phyloP scores from a whole-genome alignment of 1,140 invertebrate species.

The Panonychus citri region DNA sequence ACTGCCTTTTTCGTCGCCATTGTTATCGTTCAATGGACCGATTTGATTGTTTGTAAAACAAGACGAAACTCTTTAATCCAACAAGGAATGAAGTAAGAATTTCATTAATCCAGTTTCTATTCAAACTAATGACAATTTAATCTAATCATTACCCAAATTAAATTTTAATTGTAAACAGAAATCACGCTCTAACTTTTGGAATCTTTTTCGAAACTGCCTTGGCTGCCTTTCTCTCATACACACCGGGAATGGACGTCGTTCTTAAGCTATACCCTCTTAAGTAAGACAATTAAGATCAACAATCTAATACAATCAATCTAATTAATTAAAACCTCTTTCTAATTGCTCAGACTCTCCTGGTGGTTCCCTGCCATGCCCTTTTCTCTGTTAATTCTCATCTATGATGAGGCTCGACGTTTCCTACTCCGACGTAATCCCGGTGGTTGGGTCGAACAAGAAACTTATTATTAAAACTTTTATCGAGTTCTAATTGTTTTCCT shows the following conservation, averaged over 20 bases:
- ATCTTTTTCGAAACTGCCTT: constrained; percentile 46
- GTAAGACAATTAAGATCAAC: constrained; percentile 21
- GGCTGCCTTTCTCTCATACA: constrained; percentile 41
- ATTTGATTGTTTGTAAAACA: constrained; percentile 43
- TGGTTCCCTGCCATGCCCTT: constrained; percentile 93
- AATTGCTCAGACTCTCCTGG: constrained; percentile 62
- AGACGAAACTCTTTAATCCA: constrained; percentile 36
- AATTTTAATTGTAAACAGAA: too few relatives aligned
- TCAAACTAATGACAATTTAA: background rate
- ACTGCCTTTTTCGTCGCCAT: constrained; percentile 44
- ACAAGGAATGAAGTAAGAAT: constrained; percentile 39
- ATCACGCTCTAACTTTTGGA: constrained; percentile 40
- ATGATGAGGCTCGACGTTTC: constrained; percentile 87
- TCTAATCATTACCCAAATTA: background rate
- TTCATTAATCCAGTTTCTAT: background rate
- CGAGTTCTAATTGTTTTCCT: too few relatives aligned
- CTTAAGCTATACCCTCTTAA: constrained; percentile 30
- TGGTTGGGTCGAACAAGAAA: constrained; percentile 94
- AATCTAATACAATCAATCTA: too few relatives aligned
- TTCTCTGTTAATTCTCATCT: constrained; percentile 87
- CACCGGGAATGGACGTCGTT: constrained; percentile 40
- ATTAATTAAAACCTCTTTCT: too few relatives aligned
- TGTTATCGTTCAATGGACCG: constrained; percentile 43
- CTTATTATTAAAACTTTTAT: constrained; percentile 54
- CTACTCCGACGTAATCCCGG: constrained; percentile 86